phyloP scores from a whole-genome alignment of 1,140 invertebrate genomes.

The Drosophila baimaii region DNA sequence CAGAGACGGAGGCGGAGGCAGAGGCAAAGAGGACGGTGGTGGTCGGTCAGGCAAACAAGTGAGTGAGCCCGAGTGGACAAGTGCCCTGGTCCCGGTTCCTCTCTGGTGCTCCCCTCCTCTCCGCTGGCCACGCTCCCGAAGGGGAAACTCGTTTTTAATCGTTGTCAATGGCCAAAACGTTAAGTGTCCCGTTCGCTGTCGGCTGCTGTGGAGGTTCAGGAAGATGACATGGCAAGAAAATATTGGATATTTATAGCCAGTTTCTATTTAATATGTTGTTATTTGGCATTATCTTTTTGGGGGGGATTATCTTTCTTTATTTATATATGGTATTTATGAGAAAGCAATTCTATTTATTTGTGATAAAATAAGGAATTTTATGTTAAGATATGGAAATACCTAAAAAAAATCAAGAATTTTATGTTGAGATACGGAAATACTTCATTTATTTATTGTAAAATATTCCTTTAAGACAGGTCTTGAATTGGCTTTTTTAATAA shows the following conservation, averaged over 20 bases:
- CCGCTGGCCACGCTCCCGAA: background rate
- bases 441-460: background rate
- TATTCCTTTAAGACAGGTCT: no score
- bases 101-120: background rate
- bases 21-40: no score
- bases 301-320: rapidly evolving
- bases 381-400: no score
- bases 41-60: constrained; percentile 34
- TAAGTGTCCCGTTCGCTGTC: constrained; percentile 73
- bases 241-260: background rate
- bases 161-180: constrained; percentile 82
- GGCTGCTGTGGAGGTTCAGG: constrained; percentile 50
- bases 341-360: no score
- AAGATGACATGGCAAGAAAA: constrained; percentile 15
- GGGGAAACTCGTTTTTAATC: constrained; percentile 78
- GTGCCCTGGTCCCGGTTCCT: constrained; percentile 66
- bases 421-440: no score
- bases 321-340: background rate
- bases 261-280: no score
- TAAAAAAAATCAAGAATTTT: background rate
- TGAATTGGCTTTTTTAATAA: background rate
- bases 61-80: constrained; percentile 53
- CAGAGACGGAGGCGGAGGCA: no score
- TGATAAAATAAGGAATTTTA: background rate
- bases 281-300: background rate